A percentile compares a stretch with the other conserved stretches of the same genome.
Conservation (phyloP, 1,140 invertebrate species). For the Carposina sasakii region DNA sequence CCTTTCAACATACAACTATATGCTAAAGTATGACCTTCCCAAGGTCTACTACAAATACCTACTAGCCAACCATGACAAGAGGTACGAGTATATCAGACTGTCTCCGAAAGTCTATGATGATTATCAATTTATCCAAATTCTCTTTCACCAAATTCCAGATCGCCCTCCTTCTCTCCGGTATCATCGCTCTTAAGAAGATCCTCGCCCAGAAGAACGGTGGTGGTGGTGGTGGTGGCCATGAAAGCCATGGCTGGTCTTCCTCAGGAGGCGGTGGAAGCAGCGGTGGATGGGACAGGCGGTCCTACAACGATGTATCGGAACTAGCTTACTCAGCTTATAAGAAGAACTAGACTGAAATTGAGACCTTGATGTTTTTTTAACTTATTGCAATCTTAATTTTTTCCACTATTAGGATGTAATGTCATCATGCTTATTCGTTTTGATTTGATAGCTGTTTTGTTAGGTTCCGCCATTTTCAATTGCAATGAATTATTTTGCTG, state of each 20-base stretch:
- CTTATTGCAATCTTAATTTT: too few relatives aligned
- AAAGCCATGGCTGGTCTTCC: constrained; percentile 72
- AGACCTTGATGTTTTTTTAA: too few relatives aligned
- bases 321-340: constrained; percentile 79
- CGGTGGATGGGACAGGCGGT: constrained; percentile 74
- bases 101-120: constrained; percentile 8
- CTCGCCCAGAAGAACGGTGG: constrained; percentile 77
- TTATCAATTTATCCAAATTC: neutral
- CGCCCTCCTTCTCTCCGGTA: constrained; percentile 81
- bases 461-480: too few relatives aligned
- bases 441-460: too few relatives aligned
- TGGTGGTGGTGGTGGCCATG: constrained; percentile 68
- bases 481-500: too few relatives aligned
- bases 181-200: constrained; percentile 86
- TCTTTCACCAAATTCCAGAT: constrained; percentile 65
- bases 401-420: too few relatives aligned
- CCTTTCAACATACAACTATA: too few relatives aligned
- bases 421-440: too few relatives aligned
- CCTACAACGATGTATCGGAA: constrained; percentile 73
- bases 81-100: too few relatives aligned
- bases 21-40: too few relatives aligned
- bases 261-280: constrained; percentile 56
- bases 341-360: constrained; percentile 32
- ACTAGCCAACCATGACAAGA: too few relatives aligned
- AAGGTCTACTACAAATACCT: too few relatives aligned